Evolutionary conservation across 2,113 vertebrate genomes (phyloP).

Genomic region (Lonchura striata): DNA sequence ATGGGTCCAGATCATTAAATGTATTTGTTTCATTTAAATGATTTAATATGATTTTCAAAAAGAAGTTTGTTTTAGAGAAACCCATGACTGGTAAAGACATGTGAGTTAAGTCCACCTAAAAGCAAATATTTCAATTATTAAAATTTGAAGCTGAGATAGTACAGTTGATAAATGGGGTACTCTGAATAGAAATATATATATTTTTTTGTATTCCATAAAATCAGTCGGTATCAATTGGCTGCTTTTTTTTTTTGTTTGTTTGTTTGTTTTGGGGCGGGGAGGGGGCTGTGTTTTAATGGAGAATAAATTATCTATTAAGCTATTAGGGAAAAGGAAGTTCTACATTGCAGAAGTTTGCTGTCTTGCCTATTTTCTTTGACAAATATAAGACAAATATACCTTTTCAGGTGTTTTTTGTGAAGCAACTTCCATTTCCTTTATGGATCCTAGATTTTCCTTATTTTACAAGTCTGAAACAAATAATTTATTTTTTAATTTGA

Average conservation of each 20-base stretch:
- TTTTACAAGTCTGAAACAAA: not conserved
- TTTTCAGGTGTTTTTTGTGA: not conserved
- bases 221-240: not conserved
- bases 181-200: not conserved
- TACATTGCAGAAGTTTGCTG: not conserved
- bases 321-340: not conserved
- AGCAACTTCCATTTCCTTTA: not conserved
- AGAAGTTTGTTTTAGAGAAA: not conserved
- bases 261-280: too few relatives aligned
- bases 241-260: not conserved
- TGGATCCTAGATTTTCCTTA: not conserved
- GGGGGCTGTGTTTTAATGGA: too few relatives aligned
- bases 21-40: not conserved
- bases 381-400: not conserved
- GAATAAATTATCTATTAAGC: not conserved
- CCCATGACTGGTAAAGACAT: fast-evolving
- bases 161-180: not conserved
- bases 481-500: not conserved
- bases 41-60: not conserved
- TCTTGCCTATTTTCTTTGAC: not conserved
- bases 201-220: not conserved
- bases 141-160: not conserved
- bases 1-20: not conserved
- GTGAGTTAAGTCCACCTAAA: not conserved
- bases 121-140: not conserved